Percentiles rank a stretch among this genome's conserved stretches.
These are phyloP conservation scores for Crossaster papposus DNA, from an alignment of 53 echinoderm and acorn worm genomes.

Conservation along the genomic window DNA sequence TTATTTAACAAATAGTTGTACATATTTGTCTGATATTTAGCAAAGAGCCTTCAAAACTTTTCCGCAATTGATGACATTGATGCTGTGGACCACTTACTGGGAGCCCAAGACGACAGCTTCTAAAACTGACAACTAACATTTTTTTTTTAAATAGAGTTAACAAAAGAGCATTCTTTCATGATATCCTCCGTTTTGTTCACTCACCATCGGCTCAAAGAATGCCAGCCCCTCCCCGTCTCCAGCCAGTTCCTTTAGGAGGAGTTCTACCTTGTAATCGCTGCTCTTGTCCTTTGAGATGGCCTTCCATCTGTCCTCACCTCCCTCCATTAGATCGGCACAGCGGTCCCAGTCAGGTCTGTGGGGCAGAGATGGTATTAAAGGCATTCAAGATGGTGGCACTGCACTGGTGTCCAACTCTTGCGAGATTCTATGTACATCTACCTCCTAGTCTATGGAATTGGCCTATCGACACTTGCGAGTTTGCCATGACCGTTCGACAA, in stretches of 20 bases:
- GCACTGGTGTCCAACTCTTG: not conserved
- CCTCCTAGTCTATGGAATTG: too few species aligned
- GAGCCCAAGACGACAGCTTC: too few species aligned
- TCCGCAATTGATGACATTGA: too few species aligned
- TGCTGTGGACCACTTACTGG: too few species aligned
- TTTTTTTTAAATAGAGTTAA: too few species aligned
- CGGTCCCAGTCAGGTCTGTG: slow-evolving; percentile 95
- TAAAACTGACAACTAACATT: too few species aligned
- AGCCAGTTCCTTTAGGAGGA: slow-evolving; percentile 85
- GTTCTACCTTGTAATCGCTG: slow-evolving; percentile 79
- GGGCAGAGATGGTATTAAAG: not conserved
- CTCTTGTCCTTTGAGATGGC: slow-evolving; percentile 83
- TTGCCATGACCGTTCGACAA: too few species aligned
- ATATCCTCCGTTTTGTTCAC: slow-evolving; percentile 11
- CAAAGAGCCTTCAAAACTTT: too few species aligned
- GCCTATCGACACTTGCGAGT: too few species aligned
- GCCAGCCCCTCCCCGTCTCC: slow-evolving; percentile 89
- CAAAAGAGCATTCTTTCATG: not conserved
- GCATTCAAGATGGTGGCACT: not conserved
- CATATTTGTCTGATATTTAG: too few species aligned
- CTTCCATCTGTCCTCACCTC: slow-evolving; percentile 91
- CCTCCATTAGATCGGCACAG: slow-evolving; percentile 84
- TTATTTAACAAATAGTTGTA: too few species aligned
- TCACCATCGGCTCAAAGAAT: slow-evolving; percentile 86
- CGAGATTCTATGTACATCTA: too few species aligned